phyloP scores from a whole-genome alignment of 2,888 invertebrate genomes.

The Lysandra bellargus region DNA sequence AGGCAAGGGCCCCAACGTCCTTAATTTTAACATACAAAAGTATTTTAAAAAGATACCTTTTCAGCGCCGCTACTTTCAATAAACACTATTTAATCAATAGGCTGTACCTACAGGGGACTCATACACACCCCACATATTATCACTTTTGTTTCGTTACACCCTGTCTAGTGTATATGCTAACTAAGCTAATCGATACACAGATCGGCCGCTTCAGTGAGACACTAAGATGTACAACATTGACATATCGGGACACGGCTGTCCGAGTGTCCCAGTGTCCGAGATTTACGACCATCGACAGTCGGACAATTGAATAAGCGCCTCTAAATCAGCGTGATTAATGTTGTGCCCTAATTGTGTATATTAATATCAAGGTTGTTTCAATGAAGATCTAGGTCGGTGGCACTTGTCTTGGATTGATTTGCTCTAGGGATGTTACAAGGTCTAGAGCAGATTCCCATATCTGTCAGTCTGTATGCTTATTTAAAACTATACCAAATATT shows the following conservation, averaged over 20 bases:
- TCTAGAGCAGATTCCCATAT: too few species aligned
- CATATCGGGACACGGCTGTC: conserved; percentile 31
- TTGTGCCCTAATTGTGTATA: conserved; percentile 21
- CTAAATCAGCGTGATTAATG: conserved; percentile 35
- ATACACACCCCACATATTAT: too few species aligned
- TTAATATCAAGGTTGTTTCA: conserved; percentile 14
- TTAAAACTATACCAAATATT: too few species aligned
- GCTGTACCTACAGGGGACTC: too few species aligned
- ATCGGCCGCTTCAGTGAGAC: not conserved
- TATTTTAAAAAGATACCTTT: too few species aligned
- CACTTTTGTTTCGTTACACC: not conserved
- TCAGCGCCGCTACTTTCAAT: too few species aligned
- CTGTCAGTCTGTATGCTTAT: too few species aligned
- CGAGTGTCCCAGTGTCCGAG: conserved; percentile 22
- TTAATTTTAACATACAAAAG: too few species aligned
- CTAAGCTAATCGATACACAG: conserved; percentile 8
- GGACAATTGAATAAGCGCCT: conserved; percentile 35
- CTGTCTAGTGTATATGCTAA: not conserved
- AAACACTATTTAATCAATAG: too few species aligned
- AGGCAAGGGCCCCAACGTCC: too few species aligned
- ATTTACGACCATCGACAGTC: conserved; percentile 34
- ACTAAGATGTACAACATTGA: conserved; percentile 30
- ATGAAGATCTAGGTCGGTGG: not conserved
- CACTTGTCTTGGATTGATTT: not conserved
- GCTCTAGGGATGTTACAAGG: not conserved